Evolutionary conservation across 2,113 vertebrate genomes (phyloP), one percentile per base, ranked within the genome.

Genomic region (Probosciger aterrimus): DNA sequence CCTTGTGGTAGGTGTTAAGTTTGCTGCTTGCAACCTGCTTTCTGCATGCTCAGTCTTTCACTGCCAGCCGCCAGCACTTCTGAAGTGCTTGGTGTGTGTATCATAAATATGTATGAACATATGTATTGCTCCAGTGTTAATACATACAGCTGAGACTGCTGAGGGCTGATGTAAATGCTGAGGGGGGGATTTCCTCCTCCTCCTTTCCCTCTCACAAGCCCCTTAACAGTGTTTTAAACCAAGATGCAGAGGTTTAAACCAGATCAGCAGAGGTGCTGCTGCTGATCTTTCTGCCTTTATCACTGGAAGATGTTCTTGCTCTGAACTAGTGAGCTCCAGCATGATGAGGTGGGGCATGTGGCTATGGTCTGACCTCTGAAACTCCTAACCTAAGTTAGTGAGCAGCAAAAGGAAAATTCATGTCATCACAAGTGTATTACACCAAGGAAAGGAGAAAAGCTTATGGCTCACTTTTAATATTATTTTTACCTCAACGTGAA

Each of bases 41-140:
- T 31, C 67, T 55, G 37, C 1, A 1, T 18, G 0, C 65, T n/a
- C 24, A 62, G 92, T 37, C 16, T 8, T 9, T 44, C 5, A 0
- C 9, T 60, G 69, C 44, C 35, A 10, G 31, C 13, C 7, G 25
- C 11, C 37, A 44, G 82, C 30, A 1, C 25, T 60, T 47, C 70
- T 50, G 4, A 11, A 23, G 41, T 12, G 24, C 35, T 67, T 16
- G 24, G 3, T 35, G 37, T 20, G 25, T 20, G 30, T 43, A 28
- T 11, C 1, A 13, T 7, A 50, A 50, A 41, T 19, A 35, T 0
- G 4, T 6, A 0, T 22, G 57, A 59, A 35, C 57, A 24, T 33
- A 50, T 20, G 62, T 74, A 55, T 69, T 24, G 23, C 78, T 43
- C 3, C n/a, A 31, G 22, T 49, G 10, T 14, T 7, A 35, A 11